Evolutionary conservation across 1,140 invertebrate species (phyloP), one percentile per base, ranked within the genome.

Genomic region (Delia radicum): DNA sequence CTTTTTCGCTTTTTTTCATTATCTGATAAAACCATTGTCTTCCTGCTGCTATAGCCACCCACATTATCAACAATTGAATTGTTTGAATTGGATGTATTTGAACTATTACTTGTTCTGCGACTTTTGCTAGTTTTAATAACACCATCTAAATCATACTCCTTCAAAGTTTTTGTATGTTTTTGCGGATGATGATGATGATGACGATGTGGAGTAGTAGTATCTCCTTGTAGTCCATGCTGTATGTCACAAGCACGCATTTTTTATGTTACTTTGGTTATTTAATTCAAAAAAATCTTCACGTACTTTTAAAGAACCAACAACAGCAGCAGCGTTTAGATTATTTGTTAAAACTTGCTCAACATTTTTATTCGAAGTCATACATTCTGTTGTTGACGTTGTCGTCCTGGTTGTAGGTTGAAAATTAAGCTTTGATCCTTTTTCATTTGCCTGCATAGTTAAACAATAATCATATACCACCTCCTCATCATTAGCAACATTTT

Each of bases 231-330:
- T 42, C n/a, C 33, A 37, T 10, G 13, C 33, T 55, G 48, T 55
- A 42, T 42, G 37, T 42, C 37, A 42, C n/a, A 42, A 42, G 37
- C 37, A 42, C n/a, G 37, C 48, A 18, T 63, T 37, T 33, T 33
- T 21, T 21, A 18, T 69, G 29, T 24, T 21, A 69, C 65, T 73
- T 73, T 73, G 37, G 71, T 48, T 73, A 28, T 73, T 73, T 48
- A 29, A 73, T 73, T 73, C 42, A 42, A 48, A n/a, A 73, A 73
- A 73, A 48, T 73, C 71, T 48, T 73, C 71, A 73, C 71, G 71
- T 73, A 73, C 71, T 73, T 55, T 73, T 55, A 73, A 73, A 73
- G 37, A 37, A 21, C 65, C 63, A 69, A 37, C 65, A 37, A 24
- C 29, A 69, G 26, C 27, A 6, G 7, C 62, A 21, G 24, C 10